Percentiles rank a stretch among this genome's conserved stretches.
These are phyloP conservation scores for Clarias magur DNA, from an alignment of 2,113 vertebrate species.

Conservation along the genomic window DNA sequence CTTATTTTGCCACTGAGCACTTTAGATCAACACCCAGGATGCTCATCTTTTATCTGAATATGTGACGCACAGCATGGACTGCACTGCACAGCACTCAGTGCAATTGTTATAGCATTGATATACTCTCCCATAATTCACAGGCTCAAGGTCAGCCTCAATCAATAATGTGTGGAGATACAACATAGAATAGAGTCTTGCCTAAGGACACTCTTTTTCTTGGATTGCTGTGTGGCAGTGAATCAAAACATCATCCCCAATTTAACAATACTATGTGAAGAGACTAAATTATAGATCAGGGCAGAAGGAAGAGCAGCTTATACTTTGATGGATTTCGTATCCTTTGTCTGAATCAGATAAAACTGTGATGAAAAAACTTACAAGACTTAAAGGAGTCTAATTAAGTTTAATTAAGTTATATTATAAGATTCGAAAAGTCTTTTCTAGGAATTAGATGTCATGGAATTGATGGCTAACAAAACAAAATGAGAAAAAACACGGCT, in stretches of 20 bases:
- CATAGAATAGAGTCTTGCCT: neutral
- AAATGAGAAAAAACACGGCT: too few relatives aligned
- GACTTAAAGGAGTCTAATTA: neutral
- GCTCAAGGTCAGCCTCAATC: neutral
- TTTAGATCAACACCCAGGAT: neutral
- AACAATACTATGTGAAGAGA: neutral
- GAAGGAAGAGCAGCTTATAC: neutral
- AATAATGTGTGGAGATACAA: neutral
- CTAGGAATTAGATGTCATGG: neutral
- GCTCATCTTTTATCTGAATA: neutral
- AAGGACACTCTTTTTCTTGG: neutral
- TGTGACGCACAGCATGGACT: neutral
- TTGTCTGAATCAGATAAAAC: neutral
- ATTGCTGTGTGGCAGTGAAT: neutral
- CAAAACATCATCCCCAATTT: neutral
- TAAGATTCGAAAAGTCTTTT: too few relatives aligned
- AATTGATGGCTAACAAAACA: neutral
- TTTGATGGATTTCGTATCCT: neutral
- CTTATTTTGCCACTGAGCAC: neutral
- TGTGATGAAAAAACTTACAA: neutral
- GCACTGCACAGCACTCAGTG: neutral
- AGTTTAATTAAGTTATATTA: neutral
- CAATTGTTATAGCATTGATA: neutral
- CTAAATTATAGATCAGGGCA: conserved; percentile 12
- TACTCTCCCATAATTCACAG: conserved; percentile 12